Evolutionary conservation across 1,140 invertebrate genomes (phyloP), one percentile per base, ranked within the genome.

Genomic region (Zaprionus gabonicus): DNA sequence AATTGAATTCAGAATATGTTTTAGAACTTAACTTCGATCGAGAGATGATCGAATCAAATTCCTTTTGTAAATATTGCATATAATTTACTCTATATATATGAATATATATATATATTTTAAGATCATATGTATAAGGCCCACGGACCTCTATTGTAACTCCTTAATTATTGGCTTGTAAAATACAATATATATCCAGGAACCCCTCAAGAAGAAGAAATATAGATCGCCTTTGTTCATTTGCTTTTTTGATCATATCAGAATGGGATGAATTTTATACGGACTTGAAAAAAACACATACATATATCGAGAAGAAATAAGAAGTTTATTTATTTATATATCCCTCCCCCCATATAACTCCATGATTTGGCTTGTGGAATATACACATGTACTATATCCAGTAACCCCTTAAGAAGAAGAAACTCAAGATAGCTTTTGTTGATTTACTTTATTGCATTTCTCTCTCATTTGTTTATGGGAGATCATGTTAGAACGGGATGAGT

Each of bases 1-100:
- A 69, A 78, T 78, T 23, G 66, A 78, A 75, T 68, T 74, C 69
- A 71, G 55, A 51, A 28, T 56, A 28, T 28, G 27, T 27, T 27
- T 27, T 5, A 27, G 27, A 27, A 27, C 3, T 27, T 27, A 27
- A 27, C 28, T 28, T 34, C 41, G 36, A 38, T 38, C 36, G 13
- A 38, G 36, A 15, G 13, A 10, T 2, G n/a, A 46, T 46, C 6
- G 41, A 17, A 13, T 25, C 23, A 51, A 51, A 51, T 27, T 31
- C 20, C 20, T 56, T 56, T 31, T 66, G 64, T 66, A 56, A 56
- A 56, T 66, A 66, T 57, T 57, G 34, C 49, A 41, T 41, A 31
- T 57, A 44, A 56, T 31, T 6, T 27, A 27, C 15, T 34, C 25
- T 31, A 60, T 60, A 28, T 49, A 34, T 15, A 63, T 53, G 51